Evolutionary conservation across 2,113 vertebrate species (phyloP).

Genomic region (Ploceus nigricollis): DNA sequence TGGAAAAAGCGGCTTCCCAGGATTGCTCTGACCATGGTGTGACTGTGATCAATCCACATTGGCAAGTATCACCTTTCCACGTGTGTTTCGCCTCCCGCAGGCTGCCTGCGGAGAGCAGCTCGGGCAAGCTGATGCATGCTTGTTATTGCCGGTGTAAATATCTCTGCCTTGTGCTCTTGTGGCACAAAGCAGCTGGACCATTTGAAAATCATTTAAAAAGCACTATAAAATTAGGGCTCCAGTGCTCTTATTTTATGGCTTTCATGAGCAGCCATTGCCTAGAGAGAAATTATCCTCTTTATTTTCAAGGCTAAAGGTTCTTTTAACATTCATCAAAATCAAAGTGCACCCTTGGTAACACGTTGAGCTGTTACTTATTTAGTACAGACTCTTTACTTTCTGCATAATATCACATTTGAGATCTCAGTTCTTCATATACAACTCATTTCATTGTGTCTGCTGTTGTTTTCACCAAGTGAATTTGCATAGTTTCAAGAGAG

Average conservation of each 20-base stretch:
- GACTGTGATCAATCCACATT: neutral
- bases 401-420: constrained; percentile 59
- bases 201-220: constrained; percentile 70
- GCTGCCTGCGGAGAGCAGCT: neutral
- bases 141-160: constrained; percentile 42
- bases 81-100: neutral
- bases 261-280: constrained; percentile 58
- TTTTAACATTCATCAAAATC: constrained; percentile 68
- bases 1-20: neutral
- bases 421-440: constrained; percentile 37
- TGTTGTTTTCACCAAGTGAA: constrained; percentile 33
- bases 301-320: constrained; percentile 70
- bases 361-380: constrained; percentile 58
- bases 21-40: neutral
- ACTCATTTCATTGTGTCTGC: constrained; percentile 44
- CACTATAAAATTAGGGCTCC: constrained; percentile 66
- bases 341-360: constrained; percentile 64
- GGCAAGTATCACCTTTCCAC: constrained; percentile 43
- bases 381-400: constrained; percentile 52
- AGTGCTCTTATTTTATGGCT: constrained; percentile 55
- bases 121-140: constrained; percentile 37
- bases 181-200: constrained; percentile 67
- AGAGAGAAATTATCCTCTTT: constrained; percentile 71
- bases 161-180: constrained; percentile 52
- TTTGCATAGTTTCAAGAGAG: constrained; percentile 29